Base-by-base conservation (phyloP, 2,888 invertebrate species). In the Trypoxylon attenuatum region DNA sequence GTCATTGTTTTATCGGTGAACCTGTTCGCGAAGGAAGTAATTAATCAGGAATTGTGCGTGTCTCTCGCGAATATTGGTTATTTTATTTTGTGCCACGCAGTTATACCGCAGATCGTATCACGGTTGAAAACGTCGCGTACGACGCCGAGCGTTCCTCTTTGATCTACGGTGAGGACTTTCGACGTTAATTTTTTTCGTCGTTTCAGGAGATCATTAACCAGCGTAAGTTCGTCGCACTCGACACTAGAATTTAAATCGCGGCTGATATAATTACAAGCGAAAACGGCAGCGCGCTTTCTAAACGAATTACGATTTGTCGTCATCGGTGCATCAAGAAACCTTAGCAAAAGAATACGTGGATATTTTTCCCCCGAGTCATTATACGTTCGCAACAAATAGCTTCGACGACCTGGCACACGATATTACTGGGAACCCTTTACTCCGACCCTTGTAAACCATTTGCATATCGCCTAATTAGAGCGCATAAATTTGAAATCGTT, bases 211-310 rank as follows among this genome's bases (percentile, higher is more conserved):
- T 75, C 74, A 75, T 75, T 75, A 75, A 74, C 74, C 71, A 52
- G 54, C 54, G 60, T 67, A 57, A 60, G 59, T 62, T 62, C 45
- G 53, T 58, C 61, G 53, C 62, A 42, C 55, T 51, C 69, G 41
- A 60, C 58, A 71, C 69, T 74, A 74, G 65, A 74, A 74, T 60
- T 75, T 74, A 71, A 75, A 74, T 66, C 74, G 74, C 60, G 60
- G 62, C 57, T 74, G 71, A 75, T 74, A 74, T 71, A 75, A 75
- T 75, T 75, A 75, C 67, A 66, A 62, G 65, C 63, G 50, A 52
- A 64, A 58, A 51, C 65, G 55, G 56, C 60, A 63, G 58, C 66
- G 33, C 64, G 52, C 63, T 47, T 33, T 57, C 47, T 51, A 49
- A 19, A 55, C 42, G 69, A 67, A 67, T 71, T 58, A 49, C 51